Evolutionary conservation across 2,888 invertebrate species (phyloP), one percentile per base, ranked within the genome.

Genomic region (Siphonodentalium dalli): DNA sequence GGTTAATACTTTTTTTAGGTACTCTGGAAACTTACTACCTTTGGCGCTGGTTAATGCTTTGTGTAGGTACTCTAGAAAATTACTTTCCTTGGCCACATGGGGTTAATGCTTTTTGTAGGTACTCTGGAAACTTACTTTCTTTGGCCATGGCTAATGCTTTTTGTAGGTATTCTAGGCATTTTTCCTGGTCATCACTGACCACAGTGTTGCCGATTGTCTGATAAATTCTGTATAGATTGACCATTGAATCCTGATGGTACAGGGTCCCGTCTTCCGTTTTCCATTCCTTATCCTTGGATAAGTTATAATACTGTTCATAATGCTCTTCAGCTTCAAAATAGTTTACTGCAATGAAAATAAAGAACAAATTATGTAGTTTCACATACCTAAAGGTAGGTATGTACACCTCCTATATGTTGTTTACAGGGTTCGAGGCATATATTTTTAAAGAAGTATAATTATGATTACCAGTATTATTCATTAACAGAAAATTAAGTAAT

Each of bases 21-120:
- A n/a, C n/a, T n/a, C n/a, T n/a, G n/a, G n/a, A n/a, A n/a, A 62
- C 72, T 66, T 52, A 80, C 80, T 74, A 69, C 77, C 77, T 57
- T 71, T 72, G 9, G 80, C 74, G 63, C 67, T 74, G 37, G 75
- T 71, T 41, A 75, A 70, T 11, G 80, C 80, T 41, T 78, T 74
- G 24, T 61, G 65, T 7, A 80, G 65, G 49, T 66, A 75, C 23
- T 69, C 69, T n/a, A 79, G 63, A 44, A 66, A 64, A 15, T 55
- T 42, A 23, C 65, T 58, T 5, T 49, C 44, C 23, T 77, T n/a
- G n/a, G n/a, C n/a, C n/a, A n/a, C n/a, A n/a, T n/a, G n/a, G n/a
- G n/a, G n/a, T n/a, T n/a, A n/a, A n/a, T n/a, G n/a, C n/a, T n/a
- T n/a, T n/a, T n/a, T n/a, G n/a, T n/a, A n/a, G n/a, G n/a, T n/a